Conservation (phyloP, 2,888 invertebrate species). For the Synanthedon tipuliformis region DNA sequence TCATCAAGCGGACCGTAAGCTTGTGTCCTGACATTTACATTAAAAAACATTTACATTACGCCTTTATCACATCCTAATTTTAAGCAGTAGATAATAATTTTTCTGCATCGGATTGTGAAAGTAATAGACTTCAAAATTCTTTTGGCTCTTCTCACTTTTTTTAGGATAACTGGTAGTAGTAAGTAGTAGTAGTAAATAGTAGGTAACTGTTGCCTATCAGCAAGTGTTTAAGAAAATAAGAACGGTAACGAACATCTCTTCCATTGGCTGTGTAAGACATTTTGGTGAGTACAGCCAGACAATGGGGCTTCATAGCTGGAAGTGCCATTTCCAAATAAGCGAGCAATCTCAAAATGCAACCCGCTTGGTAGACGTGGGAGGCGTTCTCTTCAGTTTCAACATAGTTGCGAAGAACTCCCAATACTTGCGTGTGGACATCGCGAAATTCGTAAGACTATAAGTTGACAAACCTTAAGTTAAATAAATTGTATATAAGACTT, state of each 20-base stretch:
- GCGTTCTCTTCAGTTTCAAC: slow-evolving; percentile 57
- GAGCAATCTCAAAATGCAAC: slow-evolving; percentile 48
- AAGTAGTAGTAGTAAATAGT: too few species aligned
- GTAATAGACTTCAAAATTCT: too few species aligned
- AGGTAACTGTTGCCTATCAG: too few species aligned
- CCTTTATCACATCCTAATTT: too few species aligned
- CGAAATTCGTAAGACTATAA: slow-evolving; percentile 56
- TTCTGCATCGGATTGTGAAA: too few species aligned
- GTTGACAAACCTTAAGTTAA: not conserved
- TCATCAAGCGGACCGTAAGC: too few species aligned
- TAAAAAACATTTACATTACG: too few species aligned
- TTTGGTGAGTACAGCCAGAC: slow-evolving; percentile 52
- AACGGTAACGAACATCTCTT: slow-evolving; percentile 36
- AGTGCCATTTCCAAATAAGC: slow-evolving; percentile 58
- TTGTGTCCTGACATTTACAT: too few species aligned
- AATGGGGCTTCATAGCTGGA: slow-evolving; percentile 54
- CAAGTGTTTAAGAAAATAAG: too few species aligned
- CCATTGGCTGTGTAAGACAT: slow-evolving; percentile 53
- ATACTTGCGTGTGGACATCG: slow-evolving; percentile 49
- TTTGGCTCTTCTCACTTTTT: too few species aligned
- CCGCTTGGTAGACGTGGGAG: slow-evolving; percentile 45
- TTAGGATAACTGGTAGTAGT: too few species aligned
- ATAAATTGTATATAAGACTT: not conserved
- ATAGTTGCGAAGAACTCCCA: slow-evolving; percentile 49
- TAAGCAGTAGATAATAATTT: too few species aligned